Conservation (phyloP, 1,140 invertebrate species). For the Spodoptera frugiperda region DNA sequence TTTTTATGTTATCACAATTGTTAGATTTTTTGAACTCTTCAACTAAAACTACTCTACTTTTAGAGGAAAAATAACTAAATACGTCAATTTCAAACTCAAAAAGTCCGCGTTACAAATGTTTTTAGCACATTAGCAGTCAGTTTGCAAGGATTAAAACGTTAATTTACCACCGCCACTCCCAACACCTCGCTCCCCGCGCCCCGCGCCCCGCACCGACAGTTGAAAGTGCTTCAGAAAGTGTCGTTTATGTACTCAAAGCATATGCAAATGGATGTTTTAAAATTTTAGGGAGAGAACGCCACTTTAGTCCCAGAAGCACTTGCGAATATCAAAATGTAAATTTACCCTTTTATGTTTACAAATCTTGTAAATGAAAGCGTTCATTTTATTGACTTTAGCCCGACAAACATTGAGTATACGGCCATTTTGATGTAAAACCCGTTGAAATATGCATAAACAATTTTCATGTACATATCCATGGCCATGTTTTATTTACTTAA, state of each 20-base stretch:
- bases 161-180: constrained; percentile 46
- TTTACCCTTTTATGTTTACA: constrained; percentile 86
- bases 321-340: constrained; percentile 86
- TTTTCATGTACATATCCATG: constrained; percentile 27
- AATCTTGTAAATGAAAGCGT: constrained; percentile 84
- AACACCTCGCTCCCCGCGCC: constrained; percentile 2
- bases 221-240: constrained; percentile 81
- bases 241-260: constrained; percentile 85
- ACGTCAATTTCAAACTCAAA: no score
- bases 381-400: constrained; percentile 81
- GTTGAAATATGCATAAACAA: constrained; percentile 40
- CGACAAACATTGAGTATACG: constrained; percentile 49
- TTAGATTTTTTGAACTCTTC: no score
- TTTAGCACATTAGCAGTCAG: constrained; percentile 36
- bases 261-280: constrained; percentile 86
- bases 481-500: background rate
- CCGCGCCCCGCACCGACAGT: constrained; percentile 46
- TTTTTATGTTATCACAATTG: no score
- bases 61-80: no score
- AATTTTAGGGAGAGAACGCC: constrained; percentile 84
- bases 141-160: constrained; percentile 57
- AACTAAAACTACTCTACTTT: no score
- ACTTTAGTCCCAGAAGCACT: constrained; percentile 83
- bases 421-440: constrained; percentile 39
- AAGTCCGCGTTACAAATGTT: background rate